A percentile compares a stretch with the other conserved stretches of the same genome.
phyloP scores from a whole-genome alignment of 2,888 invertebrate species.

The Latrodectus elegans region DNA sequence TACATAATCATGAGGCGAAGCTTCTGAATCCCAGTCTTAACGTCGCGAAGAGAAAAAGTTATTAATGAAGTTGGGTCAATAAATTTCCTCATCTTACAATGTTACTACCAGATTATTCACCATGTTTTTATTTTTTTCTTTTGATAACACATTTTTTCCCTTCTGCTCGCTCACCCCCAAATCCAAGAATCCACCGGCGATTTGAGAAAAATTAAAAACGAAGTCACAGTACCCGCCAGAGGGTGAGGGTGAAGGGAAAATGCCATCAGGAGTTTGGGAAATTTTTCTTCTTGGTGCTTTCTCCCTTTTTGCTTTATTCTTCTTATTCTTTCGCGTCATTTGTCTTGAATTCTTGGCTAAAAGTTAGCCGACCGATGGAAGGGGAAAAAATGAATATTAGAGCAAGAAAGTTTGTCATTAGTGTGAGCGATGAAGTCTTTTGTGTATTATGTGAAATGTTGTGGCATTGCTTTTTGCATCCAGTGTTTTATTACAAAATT shows the following conservation, averaged over 20 bases:
- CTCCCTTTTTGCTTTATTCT: conserved; percentile 4
- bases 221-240: not conserved
- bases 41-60: conserved; percentile 6
- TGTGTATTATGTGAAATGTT: conserved; percentile 6
- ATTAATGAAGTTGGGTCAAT: conserved; percentile 30
- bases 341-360: conserved; percentile 22
- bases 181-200: not conserved
- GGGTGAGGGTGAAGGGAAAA: not conserved
- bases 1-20: not conserved
- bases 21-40: not conserved
- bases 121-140: not conserved
- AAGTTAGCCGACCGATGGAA: not conserved
- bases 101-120: not conserved
- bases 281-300: not conserved
- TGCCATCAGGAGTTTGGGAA: conserved; percentile 7
- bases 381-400: conserved; percentile 23
- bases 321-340: conserved; percentile 38
- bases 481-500: too few species aligned
- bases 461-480: not conserved
- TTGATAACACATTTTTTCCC: not conserved
- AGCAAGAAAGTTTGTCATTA: conserved; percentile 31
- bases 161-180: not conserved
- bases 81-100: conserved; percentile 15
- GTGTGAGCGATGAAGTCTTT: conserved; percentile 19
- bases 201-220: conserved; percentile 18